Evolutionary conservation across 2,888 invertebrate species (phyloP).

Genomic region (Pycnomerus fuliginosus): DNA sequence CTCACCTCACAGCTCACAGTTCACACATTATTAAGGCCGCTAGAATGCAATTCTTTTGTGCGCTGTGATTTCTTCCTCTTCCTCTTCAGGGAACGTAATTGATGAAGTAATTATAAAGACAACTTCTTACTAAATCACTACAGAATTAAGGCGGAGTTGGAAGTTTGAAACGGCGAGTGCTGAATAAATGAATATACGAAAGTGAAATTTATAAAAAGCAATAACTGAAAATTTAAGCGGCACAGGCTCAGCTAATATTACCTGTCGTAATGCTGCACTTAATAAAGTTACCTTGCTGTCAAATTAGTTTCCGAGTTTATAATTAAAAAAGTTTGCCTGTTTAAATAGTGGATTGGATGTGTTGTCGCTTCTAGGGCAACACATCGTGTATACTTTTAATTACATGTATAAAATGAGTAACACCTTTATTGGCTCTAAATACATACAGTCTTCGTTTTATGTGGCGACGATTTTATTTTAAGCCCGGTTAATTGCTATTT

Average conservation of each 20-base stretch:
- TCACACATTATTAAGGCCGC: too few species aligned
- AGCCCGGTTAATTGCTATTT: too few species aligned
- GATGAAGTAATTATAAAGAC: conserved; percentile 20
- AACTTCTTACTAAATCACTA: conserved; percentile 9
- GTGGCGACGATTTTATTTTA: too few species aligned
- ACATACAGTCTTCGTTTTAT: too few species aligned
- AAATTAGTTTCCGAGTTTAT: conserved; percentile 42
- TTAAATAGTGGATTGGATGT: conserved; percentile 24
- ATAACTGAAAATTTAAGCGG: conserved; percentile 21
- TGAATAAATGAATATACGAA: conserved; percentile 32
- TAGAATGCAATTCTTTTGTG: too few species aligned
- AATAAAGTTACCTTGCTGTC: conserved; percentile 38
- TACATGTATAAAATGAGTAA: too few species aligned
- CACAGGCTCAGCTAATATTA: conserved; percentile 28
- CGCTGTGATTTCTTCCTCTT: too few species aligned
- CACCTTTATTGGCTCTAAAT: too few species aligned
- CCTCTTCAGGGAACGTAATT: conserved; percentile 5
- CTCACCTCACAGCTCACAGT: too few species aligned
- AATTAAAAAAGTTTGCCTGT: conserved; percentile 41
- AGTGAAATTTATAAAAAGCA: conserved; percentile 24
- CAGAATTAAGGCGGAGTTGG: conserved; percentile 1
- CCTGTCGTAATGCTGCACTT: conserved; percentile 37
- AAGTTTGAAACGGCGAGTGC: conserved; percentile 26
- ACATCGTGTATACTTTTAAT: too few species aligned
- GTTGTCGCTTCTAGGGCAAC: too few species aligned